Evolutionary conservation across 1,140 invertebrate genomes (phyloP).

Genomic region (Potamilus streckersoni): DNA sequence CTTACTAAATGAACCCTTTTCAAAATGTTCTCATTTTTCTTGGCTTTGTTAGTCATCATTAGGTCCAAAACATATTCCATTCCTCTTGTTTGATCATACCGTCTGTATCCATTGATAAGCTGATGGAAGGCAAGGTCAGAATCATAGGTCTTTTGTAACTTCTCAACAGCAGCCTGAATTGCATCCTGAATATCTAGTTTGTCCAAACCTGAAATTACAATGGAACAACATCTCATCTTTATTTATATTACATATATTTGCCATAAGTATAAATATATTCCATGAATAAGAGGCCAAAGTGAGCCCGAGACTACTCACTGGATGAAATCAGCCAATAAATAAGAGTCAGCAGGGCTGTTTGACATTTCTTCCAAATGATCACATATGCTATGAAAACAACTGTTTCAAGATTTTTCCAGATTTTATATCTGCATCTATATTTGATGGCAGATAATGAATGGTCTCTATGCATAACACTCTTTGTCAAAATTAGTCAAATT

Average conservation of each 20-base stretch:
- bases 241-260: neutral
- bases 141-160: constrained; percentile 73
- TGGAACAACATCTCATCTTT: neutral
- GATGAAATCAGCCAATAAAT: neutral
- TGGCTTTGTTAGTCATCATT: constrained; percentile 65
- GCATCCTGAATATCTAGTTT: constrained; percentile 78
- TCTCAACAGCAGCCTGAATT: constrained; percentile 72
- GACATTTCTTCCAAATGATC: neutral
- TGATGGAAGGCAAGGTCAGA: constrained; percentile 62
- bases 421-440: too few species aligned
- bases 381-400: too few species aligned
- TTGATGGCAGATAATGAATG: too few species aligned
- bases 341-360: too few species aligned
- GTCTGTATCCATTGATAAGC: constrained; percentile 84
- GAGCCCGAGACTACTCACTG: neutral
- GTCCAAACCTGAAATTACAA: constrained; percentile 69
- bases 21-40: constrained; percentile 48
- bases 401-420: too few species aligned
- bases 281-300: neutral
- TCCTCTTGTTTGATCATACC: constrained; percentile 88
- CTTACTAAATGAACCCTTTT: constrained; percentile 70
- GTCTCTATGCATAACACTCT: neutral
- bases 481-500: too few species aligned
- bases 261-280: neutral
- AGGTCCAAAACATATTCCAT: constrained; percentile 90